A percentile compares a stretch with the other conserved stretches of the same genome.
Conservation (phyloP, 1,140 invertebrate species). For the Cydia pomonella region DNA sequence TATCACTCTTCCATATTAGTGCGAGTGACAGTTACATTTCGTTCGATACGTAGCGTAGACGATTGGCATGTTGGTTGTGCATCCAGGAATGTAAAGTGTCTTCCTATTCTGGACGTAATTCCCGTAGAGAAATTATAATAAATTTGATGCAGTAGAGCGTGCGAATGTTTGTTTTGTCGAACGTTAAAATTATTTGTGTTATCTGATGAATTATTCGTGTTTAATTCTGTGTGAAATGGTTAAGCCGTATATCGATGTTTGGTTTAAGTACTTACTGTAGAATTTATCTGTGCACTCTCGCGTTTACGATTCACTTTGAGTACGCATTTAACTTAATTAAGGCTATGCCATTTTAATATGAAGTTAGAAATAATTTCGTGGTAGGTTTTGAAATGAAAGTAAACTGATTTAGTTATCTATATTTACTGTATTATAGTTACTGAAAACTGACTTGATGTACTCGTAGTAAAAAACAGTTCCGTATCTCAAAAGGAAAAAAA, state of each 20-base stretch:
- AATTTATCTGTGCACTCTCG: background rate
- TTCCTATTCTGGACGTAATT: constrained; percentile 8
- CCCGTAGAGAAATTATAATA: constrained; percentile 31
- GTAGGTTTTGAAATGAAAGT: background rate
- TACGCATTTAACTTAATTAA: background rate
- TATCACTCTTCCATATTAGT: too few relatives aligned
- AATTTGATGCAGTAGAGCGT: constrained; percentile 33
- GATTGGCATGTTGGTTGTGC: background rate
- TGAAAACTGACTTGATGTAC: too few relatives aligned
- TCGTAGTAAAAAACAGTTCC: too few relatives aligned
- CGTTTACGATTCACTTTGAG: background rate
- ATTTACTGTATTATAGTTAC: background rate
- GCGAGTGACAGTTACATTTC: too few relatives aligned
- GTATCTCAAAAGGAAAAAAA: too few relatives aligned
- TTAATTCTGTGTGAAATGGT: constrained; percentile 32
- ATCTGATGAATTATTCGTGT: constrained; percentile 28
- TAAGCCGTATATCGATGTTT: constrained; percentile 26
- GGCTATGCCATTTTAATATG: background rate
- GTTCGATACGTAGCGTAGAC: too few relatives aligned
- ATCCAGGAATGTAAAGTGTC: background rate
- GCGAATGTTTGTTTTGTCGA: constrained; percentile 31
- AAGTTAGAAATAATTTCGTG: background rate
- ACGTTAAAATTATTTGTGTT: constrained; percentile 34
- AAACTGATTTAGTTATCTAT: background rate
- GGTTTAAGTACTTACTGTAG: constrained; percentile 13